Evolutionary conservation across 2,888 invertebrate genomes (phyloP).

Genomic region (Pollenia griseotomentosa): DNA sequence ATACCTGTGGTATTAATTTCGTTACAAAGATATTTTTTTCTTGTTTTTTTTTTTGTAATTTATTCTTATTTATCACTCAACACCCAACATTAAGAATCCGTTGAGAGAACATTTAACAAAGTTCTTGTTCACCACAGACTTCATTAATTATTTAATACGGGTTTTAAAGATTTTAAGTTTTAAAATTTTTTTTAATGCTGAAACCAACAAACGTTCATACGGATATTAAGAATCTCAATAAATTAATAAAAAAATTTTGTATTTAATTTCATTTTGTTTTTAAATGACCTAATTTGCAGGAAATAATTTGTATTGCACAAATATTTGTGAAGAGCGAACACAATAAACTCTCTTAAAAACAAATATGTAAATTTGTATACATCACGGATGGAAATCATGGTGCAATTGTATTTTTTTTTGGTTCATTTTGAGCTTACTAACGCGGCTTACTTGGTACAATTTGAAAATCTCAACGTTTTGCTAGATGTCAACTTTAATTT

Average conservation of each 20-base stretch:
- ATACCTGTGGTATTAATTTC: slow-evolving; percentile 7
- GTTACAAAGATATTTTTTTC: slow-evolving; percentile 1
- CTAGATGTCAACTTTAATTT: too few relatives aligned
- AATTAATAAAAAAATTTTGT: background rate
- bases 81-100: background rate
- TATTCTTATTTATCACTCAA: slow-evolving; percentile 3
- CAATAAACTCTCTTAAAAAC: background rate
- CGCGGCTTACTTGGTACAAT: too few relatives aligned
- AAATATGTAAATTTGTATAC: background rate
- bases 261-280: slow-evolving; percentile 14
- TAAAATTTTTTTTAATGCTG: background rate
- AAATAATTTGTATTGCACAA: background rate
- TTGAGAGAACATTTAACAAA: background rate
- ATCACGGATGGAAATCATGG: too few relatives aligned
- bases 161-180: slow-evolving; percentile 24
- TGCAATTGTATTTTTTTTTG: too few relatives aligned
- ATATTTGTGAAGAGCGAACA: background rate
- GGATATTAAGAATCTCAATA: background rate
- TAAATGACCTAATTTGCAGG: slow-evolving; percentile 18
- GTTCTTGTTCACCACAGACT: background rate
- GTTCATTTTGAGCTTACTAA: too few relatives aligned
- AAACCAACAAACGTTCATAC: background rate
- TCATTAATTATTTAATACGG: slow-evolving; percentile 19
- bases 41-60: background rate
- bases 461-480: too few relatives aligned